These are phyloP conservation scores for Actenoides lindsayi DNA, from an alignment of 2,113 vertebrate species.

Conservation along the genomic window DNA sequence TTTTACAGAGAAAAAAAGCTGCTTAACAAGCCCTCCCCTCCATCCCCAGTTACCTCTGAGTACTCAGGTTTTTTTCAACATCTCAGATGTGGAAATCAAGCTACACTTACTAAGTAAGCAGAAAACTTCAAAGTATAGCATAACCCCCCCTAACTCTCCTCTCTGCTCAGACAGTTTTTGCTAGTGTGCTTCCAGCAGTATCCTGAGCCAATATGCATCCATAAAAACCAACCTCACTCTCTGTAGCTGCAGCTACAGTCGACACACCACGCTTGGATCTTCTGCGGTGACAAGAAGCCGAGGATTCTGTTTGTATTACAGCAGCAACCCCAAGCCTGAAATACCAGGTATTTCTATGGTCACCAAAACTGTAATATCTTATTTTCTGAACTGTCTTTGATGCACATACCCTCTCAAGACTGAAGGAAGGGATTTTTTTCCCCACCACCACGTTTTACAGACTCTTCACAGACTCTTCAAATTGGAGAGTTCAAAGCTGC, in stretches of 20 bases:
- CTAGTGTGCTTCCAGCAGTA: not conserved
- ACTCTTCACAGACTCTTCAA: not conserved
- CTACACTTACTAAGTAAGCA: not conserved
- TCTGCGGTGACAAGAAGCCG: not conserved
- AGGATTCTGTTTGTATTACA: not conserved
- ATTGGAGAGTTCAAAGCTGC: not conserved
- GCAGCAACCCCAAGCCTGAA: not conserved
- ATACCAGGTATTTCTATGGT: not conserved
- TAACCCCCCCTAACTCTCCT: not conserved
- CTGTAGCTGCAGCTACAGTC: not conserved
- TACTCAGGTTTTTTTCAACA: not conserved
- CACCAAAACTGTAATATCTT: not conserved
- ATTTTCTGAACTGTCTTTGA: not conserved
- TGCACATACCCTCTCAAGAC: not conserved
- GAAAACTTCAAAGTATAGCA: not conserved
- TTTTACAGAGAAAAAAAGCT: not conserved
- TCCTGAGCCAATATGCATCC: not conserved
- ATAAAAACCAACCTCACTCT: not conserved
- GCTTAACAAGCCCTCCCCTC: not conserved
- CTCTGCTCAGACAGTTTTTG: not conserved
- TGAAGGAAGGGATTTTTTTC: not conserved
- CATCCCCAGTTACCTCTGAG: rapidly evolving
- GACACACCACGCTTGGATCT: not conserved
- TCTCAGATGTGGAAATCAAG: not conserved
- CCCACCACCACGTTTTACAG: rapidly evolving